phyloP scores from a whole-genome alignment of 2,113 vertebrate species.

The Hystrix cristata region DNA sequence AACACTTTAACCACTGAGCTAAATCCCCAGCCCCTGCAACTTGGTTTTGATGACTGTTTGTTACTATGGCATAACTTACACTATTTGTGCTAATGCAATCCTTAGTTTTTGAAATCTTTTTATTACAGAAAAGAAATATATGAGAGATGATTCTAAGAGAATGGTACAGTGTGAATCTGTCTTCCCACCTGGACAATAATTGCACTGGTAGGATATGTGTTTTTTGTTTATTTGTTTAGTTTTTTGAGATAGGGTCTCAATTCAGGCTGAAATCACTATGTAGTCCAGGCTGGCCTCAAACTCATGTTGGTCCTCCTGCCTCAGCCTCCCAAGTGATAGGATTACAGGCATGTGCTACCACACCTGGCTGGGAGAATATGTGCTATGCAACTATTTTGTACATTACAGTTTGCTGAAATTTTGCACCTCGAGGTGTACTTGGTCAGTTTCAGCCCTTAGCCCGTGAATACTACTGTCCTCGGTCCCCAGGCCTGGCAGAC shows the following conservation, averaged over 20 bases:
- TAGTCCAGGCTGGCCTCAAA: not conserved
- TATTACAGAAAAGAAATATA: conserved; percentile 16
- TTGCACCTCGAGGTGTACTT: not conserved
- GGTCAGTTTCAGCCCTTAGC: not conserved
- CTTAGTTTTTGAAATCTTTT: not conserved
- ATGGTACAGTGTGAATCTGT: too few relatives aligned
- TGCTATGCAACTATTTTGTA: not conserved
- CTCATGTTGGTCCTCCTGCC: not conserved
- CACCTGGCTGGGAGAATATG: not conserved
- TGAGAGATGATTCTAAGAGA: not conserved
- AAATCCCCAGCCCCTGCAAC: too few relatives aligned
- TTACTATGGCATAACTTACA: not conserved
- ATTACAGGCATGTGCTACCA: not conserved
- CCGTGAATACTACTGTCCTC: not conserved
- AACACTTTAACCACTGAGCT: too few relatives aligned
- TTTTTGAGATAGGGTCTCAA: too few relatives aligned
- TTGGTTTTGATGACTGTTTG: not conserved
- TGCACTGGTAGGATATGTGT: too few relatives aligned
- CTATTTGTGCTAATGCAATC: not conserved
- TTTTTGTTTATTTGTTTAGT: too few relatives aligned
- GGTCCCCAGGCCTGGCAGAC: too few relatives aligned
- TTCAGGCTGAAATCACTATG: too few relatives aligned
- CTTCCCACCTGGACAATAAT: not conserved
- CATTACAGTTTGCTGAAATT: not conserved
- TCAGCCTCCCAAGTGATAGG: not conserved